Base-by-base conservation (phyloP, 2,797 vertebrate genomes). In the Cynodonichthys magdalenae region DNA sequence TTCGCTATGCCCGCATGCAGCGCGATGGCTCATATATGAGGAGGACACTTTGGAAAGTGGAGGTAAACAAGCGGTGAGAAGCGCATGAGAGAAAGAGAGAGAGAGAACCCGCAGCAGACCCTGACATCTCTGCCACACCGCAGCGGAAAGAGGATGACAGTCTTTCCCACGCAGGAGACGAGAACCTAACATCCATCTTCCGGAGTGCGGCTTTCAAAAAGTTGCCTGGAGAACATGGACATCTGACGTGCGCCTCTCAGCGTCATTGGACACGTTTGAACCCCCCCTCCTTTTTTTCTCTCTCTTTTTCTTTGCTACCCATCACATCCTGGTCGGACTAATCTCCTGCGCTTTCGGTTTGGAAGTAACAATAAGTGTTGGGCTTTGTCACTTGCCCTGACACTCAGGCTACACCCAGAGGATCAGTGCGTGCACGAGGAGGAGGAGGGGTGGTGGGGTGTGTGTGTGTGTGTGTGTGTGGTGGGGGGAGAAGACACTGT, bases 151-250 rank as follows among this genome's bases (percentile, higher is more conserved):
- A 70, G 85, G 88, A 86, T 65, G 87, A 61, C 63, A 77, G 53
- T 61, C 18, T 61, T 48, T 42, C 51, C 31, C 31, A 62, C 49
- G 18, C 63, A 42, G 81, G 76, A 71, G 57, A 58, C 62, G 50
- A 51, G 67, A 56, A 39, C 36, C 46, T 42, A 6, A 55, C 70
- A 7, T 60, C 24, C 70, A 8, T 61, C 20, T 36, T 47, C 63
- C 72, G 39, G 58, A 39, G 34, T 11, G 73, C 80, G 89, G 83
- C 82, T 86, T 85, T 88, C 2, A 83, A 88, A 92, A 93, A 94
- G 92, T 93, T 93, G 81, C 83, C 69, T 51, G 71, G 86, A 85
- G 75, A 87, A 87, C 83, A 81, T 83, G 90, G 87, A 88, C 87
- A 89, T 90, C 86, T 90, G 86, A 91, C 87, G 88, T 83, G 85